Base-by-base conservation (phyloP, 2,797 vertebrate species). In the Sus cebifrons region DNA sequence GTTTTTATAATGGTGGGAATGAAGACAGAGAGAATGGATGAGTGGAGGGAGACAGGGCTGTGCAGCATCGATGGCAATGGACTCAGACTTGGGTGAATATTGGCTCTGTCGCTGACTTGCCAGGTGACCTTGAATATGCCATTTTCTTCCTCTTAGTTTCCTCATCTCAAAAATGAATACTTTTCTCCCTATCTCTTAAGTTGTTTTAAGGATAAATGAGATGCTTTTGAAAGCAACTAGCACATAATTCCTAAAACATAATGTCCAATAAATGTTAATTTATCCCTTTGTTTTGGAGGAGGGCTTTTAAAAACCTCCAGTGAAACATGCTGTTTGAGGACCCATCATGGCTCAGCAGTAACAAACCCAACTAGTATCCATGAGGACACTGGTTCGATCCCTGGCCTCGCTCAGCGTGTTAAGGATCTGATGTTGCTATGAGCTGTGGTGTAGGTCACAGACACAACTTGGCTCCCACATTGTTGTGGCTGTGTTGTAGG, bases 241-340 rank as follows among this genome's bases (percentile, higher is more conserved):
- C 20, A 78, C 44, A 52, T 23, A 65, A 58, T 81, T 86, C n/a
- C n/a, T 89, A 92, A 73, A 92, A 78, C 23, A 58, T 36, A 16
- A 67, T 70, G 52, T 8, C 52, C n/a, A 68, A 75, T 82, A 64
- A 87, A 74, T 88, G 40, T 62, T 87, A 20, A n/a, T 92, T 44
- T 85, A 87, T 85, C 56, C 58, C 71, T 97, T 95, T 73, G 79
- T 78, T 96, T 86, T 82, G 52, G 36, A 71, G 65, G 93, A 40
- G 78, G 52, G 78, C 65, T 86, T 40, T 29, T 25, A 83, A 75
- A 91, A 96, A 85, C 85, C 14, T 56, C 60, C 10, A 58, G 3
- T 77, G 77, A 92, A 91, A 88, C 36, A 36, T 78, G 16, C 67
- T 79, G 23, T 58, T 94, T 77, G 56, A 96, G 44, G 6, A 49